phyloP scores from a whole-genome alignment of 2,888 invertebrate species.

The Busseola fusca region DNA sequence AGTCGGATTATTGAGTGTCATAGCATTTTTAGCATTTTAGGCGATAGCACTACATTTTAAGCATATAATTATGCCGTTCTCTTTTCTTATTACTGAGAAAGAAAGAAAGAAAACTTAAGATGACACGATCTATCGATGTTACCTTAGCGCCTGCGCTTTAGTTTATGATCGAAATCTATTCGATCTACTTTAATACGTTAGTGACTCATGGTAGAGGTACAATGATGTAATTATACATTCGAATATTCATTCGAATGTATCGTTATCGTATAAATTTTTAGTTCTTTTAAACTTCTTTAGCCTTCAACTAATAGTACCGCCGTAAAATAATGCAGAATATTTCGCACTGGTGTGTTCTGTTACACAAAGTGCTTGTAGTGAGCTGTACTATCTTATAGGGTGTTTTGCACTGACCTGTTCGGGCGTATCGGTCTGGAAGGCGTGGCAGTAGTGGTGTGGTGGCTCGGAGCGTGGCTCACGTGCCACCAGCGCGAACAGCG shows the following conservation, averaged over 20 bases:
- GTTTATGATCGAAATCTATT: no score
- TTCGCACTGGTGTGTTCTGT: not conserved
- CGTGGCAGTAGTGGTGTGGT: slow-evolving; percentile 95
- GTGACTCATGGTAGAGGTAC: no score
- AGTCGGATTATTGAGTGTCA: no score
- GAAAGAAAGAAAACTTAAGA: no score
- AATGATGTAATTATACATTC: no score
- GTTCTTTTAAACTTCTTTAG: not conserved
- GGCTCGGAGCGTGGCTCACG: slow-evolving; percentile 87
- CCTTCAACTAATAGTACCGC: not conserved
- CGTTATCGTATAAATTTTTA: not conserved
- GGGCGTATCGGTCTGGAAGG: slow-evolving; percentile 93
- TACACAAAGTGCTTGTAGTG: not conserved
- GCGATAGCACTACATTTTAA: no score
- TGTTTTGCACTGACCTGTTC: slow-evolving; percentile 90
- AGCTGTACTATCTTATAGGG: not conserved
- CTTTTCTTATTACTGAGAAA: no score
- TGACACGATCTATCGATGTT: no score
- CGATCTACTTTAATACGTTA: no score
- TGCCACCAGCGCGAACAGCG: slow-evolving; percentile 94
- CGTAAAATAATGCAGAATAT: not conserved
- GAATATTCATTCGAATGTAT: not conserved
- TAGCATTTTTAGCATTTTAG: no score
- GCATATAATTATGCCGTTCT: no score
- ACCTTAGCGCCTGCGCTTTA: no score